Conservation (phyloP, 2,113 vertebrate genomes). For the Trichomycterus rosablanca region DNA sequence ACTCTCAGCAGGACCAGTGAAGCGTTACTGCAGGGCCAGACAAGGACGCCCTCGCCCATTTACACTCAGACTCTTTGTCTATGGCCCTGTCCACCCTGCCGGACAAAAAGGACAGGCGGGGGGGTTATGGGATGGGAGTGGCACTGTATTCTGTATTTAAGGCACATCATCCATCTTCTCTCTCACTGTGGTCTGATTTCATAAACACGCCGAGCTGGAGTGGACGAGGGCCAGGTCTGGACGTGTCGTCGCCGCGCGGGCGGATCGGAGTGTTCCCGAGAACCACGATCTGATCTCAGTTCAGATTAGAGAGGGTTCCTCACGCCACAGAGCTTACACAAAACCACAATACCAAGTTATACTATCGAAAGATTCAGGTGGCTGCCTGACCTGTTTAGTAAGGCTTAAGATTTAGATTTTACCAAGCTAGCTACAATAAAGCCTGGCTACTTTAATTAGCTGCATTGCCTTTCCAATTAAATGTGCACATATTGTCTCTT, state of each 20-base stretch:
- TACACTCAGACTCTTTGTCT: slow-evolving; percentile 15
- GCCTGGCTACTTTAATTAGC: too few species aligned
- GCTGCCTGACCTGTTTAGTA: too few species aligned
- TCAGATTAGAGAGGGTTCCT: slow-evolving; percentile 27
- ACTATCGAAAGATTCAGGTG: too few species aligned
- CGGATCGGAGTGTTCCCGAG: slow-evolving; percentile 6
- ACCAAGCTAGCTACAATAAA: too few species aligned
- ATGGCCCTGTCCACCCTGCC: slow-evolving; percentile 20
- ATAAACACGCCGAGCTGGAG: slow-evolving; percentile 15
- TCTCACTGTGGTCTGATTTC: slow-evolving; percentile 20
- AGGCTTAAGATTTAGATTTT: too few species aligned
- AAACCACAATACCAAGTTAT: too few species aligned
- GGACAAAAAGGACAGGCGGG: slow-evolving; percentile 35
- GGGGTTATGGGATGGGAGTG: neutral
- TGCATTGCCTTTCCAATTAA: too few species aligned
- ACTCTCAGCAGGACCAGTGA: slow-evolving; percentile 51
- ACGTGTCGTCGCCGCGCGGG: slow-evolving; percentile 25
- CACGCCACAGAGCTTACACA: slow-evolving; percentile 13
- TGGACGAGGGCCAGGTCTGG: slow-evolving; percentile 19
- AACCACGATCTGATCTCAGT: slow-evolving; percentile 28
- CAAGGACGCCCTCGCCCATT: slow-evolving; percentile 9
- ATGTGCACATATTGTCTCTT: too few species aligned
- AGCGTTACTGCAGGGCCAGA: slow-evolving; percentile 16
- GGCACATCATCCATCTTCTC: neutral
- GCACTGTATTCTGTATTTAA: slow-evolving; percentile 5